Evolutionary conservation across 2,113 vertebrate species (phyloP).

Genomic region (Baryphthengus martii): DNA sequence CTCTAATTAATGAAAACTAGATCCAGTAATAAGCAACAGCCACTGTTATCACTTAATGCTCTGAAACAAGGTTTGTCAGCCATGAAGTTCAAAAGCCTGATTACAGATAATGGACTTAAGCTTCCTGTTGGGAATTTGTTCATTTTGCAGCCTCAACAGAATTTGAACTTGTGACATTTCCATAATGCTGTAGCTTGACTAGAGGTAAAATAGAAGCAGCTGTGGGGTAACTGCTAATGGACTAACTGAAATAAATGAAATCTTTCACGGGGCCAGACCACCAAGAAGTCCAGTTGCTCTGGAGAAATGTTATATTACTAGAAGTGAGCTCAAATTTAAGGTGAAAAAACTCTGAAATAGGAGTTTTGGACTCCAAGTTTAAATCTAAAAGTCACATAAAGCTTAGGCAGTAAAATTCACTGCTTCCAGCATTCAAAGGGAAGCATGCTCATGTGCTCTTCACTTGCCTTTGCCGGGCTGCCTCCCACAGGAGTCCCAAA

Average conservation of each 20-base stretch:
- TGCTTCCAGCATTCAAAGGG: neutral
- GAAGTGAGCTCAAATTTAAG: neutral
- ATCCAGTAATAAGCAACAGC: neutral
- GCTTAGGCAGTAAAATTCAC: neutral
- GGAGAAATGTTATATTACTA: neutral
- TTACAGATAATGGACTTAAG: slow-evolving; percentile 49
- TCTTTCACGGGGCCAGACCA: neutral
- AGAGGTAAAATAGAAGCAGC: slow-evolving; percentile 34
- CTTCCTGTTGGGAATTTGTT: slow-evolving; percentile 47
- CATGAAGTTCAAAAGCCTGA: slow-evolving; percentile 33
- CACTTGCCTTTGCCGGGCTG: neutral
- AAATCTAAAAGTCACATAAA: neutral
- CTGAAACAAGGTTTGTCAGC: neutral
- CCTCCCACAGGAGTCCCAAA: neutral
- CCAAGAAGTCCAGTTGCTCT: neutral
- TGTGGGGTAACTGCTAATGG: neutral
- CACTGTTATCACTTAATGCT: neutral
- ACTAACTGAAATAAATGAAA: neutral
- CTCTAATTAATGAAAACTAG: slow-evolving; percentile 56
- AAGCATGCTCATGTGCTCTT: neutral
- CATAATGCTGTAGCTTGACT: neutral
- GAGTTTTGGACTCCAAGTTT: neutral
- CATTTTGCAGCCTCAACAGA: slow-evolving; percentile 31
- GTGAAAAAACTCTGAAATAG: neutral
- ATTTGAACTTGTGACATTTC: slow-evolving; percentile 49